Base-by-base conservation (phyloP, 2,888 invertebrate species). In the Drosophila anomalipes region DNA sequence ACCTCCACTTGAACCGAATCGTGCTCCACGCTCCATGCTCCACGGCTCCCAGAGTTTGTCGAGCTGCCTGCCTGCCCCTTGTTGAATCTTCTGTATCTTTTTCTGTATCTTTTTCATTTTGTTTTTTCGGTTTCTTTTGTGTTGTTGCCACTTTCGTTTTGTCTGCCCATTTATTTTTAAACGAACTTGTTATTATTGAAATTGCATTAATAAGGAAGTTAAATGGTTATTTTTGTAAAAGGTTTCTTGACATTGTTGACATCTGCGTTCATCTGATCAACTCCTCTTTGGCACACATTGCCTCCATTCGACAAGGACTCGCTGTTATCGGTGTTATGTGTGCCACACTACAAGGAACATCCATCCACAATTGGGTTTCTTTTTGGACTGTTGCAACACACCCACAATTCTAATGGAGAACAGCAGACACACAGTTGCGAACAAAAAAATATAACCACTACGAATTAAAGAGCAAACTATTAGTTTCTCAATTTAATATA, bases 131-230 rank as follows among this genome's bases (percentile, higher is more conserved):
- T 12, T 35, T 35, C 2, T 14, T 44, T 56, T 53, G 60, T 57
- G 30, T 35, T 26, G 28, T 28, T 51, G 67, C 52, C 67, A 87
- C 85, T 84, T 87, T 84, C 75, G 75, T 78, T 77, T 81, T 78
- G 85, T 76, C 74, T 70, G 85, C 59, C 73, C 77, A 73, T 79
- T 88, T 79, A 73, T 77, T 68, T 80, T 74, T 73, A 74, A 79
- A 70, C 74, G 60, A 62, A 77, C 66, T 75, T 70, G 62, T 83
- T 87, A 63, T 88, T 88, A 83, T 85, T 79, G 79, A 86, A 82
- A 88, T 83, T 79, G 77, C 77, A 82, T 89, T 88, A 86, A 88
- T 88, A 90, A 88, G 87, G 90, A 88, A 88, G 87, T 86, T 74
- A 74, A 81, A 86, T 79, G 80, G 81, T 88, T 88, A 88, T 90